Percentiles rank a stretch among this genome's conserved stretches.
phyloP scores from a whole-genome alignment of 2,113 vertebrate genomes.

The Manacus vitellinus region DNA sequence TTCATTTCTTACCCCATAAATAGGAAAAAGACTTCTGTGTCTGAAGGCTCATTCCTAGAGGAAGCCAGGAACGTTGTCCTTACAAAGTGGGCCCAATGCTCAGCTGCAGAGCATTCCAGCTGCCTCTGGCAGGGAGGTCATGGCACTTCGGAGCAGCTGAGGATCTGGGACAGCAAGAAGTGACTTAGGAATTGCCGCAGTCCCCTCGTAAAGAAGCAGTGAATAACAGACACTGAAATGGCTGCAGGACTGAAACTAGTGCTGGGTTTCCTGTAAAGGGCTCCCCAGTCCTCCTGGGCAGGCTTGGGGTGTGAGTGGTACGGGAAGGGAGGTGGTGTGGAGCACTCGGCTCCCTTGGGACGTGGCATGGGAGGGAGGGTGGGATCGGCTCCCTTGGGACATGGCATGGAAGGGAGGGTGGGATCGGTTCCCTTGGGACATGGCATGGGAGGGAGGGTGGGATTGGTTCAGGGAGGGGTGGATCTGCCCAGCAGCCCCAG shows the following conservation, averaged over 20 bases:
- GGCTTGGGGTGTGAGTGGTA: rapidly evolving
- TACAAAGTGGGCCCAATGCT: not conserved
- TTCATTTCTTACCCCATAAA: not conserved
- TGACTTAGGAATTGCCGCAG: not conserved
- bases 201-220: not conserved
- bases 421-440: too few species aligned
- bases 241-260: not conserved
- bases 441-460: too few species aligned
- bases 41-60: not conserved
- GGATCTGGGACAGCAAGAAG: not conserved
- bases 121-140: not conserved
- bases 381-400: too few species aligned
- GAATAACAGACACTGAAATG: not conserved
- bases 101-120: not conserved
- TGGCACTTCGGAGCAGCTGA: not conserved
- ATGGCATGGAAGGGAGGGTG: too few species aligned
- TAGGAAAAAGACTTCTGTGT: not conserved
- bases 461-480: rapidly evolving
- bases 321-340: rapidly evolving
- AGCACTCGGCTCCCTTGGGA: not conserved
- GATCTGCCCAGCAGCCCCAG: not conserved
- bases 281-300: not conserved
- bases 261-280: not conserved
- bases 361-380: too few species aligned
- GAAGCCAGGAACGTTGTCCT: not conserved